Conservation (phyloP, 30 jellyfish, hydroid and myxozoan species). For the Aurelia sp. region DNA sequence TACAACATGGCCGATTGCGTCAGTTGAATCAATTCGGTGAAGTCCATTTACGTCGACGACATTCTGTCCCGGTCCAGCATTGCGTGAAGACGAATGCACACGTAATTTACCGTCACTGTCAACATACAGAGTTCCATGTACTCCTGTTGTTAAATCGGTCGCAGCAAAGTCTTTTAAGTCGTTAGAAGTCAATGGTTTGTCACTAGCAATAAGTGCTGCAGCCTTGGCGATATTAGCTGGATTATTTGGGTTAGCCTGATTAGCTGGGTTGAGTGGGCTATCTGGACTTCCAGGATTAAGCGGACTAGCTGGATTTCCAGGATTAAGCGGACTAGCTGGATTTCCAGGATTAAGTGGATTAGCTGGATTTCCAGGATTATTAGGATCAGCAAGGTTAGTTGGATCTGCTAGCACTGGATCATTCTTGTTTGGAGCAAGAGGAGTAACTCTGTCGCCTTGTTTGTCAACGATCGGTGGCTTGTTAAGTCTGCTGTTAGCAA, state of each 20-base stretch:
- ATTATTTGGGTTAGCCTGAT: constrained; percentile 9
- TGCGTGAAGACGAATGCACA: constrained; percentile 3
- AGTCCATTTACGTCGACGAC: constrained; percentile 33
- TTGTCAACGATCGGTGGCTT: constrained; percentile 32
- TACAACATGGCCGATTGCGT: constrained; percentile 41
- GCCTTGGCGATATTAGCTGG: constrained; percentile 1
- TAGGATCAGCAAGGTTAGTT: constrained; percentile 26
- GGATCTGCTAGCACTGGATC: constrained; percentile 40
- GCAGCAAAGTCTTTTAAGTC: constrained; percentile 6
- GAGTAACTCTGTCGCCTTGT: constrained; percentile 53
- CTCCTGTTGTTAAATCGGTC: constrained; percentile 10
- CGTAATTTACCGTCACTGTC: constrained; percentile 38
- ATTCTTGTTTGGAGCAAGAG: constrained; percentile 9
- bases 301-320: constrained; percentile 24
- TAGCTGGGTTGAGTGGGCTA: constrained; percentile 12
- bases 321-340: constrained; percentile 25
- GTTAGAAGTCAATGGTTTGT: background rate
- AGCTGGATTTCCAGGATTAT: constrained; percentile 35
- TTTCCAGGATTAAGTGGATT: constrained; percentile 23
- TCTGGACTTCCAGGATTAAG: constrained; percentile 9
- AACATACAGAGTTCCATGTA: constrained; percentile 29
- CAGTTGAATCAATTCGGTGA: constrained; percentile 22
- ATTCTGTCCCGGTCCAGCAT: background rate
- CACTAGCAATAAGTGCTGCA: background rate
- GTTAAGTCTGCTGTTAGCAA: constrained; percentile 47